Base-by-base conservation (phyloP, 2,797 vertebrate genomes). In the Spatula clypeata region DNA sequence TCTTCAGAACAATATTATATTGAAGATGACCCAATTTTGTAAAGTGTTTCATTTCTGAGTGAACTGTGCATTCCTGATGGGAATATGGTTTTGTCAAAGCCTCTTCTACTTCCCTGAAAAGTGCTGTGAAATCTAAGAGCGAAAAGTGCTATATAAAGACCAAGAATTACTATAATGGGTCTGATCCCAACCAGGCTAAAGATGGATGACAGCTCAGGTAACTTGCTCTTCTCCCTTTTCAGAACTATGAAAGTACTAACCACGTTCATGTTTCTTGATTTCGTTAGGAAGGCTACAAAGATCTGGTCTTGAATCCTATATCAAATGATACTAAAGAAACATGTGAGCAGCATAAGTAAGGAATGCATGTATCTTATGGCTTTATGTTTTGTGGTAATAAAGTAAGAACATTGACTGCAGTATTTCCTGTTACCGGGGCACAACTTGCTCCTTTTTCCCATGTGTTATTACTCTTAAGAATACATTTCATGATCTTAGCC, bases 1-100 rank as follows among this genome's bases (percentile, higher is more conserved):
- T 85, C 38, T 81, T 84, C 73, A 70, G 58, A 89, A 91, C 16
- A 90, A 53, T 88, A 51, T 66, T 81, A 20, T 47, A 77, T 66
- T 86, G 83, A 88, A 79, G 57, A 45, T 90, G 80, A 86, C 73
- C 42, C 62, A 79, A 18, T 86, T 93, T 84, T 90, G 29, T 70
- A 47, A 86, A 84, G 10, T 74, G 51, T 88, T 95, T 94, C 31
- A 86, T 83, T 95, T 94, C 69, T 86, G 66, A 72, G 26, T 49
- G 61, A 95, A 71, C 29, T 69, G 49, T 62, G 32, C 49, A 81
- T 81, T 72, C 42, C 55, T 86, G 79, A 72, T 55, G 69, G 53
- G 65, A 83, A 83, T 61, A 74, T 17, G 19, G 34, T 90, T 91
- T 90, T 49, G 3, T 75, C 58, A 93, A 80, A 86, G 58, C 71